Evolutionary conservation across 2,113 vertebrate species (phyloP).

Genomic region (Lophochroa leadbeateri): DNA sequence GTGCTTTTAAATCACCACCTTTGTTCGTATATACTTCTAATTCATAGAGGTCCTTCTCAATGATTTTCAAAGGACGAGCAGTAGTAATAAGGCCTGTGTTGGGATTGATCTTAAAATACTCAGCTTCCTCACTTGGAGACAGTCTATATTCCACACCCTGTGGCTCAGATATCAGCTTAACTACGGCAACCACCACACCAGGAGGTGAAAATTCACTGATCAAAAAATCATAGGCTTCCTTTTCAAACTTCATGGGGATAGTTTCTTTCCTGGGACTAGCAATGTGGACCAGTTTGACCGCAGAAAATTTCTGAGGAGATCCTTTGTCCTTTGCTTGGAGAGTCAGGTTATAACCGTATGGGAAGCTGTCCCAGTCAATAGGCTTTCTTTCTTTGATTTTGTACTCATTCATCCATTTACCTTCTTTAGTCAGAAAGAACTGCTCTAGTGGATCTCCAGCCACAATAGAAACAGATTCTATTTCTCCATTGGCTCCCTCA

Average conservation of each 20-base stretch:
- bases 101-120: constrained; percentile 88
- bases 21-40: constrained; percentile 82
- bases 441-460: constrained; percentile 85
- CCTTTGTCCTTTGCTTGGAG: constrained; percentile 94
- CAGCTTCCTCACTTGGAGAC: constrained; percentile 79
- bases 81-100: constrained; percentile 90
- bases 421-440: constrained; percentile 84
- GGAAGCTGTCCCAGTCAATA: constrained; percentile 84
- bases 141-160: constrained; percentile 86
- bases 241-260: constrained; percentile 81
- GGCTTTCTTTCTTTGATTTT: constrained; percentile 84
- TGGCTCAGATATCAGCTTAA: constrained; percentile 85
- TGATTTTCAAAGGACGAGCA: constrained; percentile 79
- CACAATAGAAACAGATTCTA: constrained; percentile 88
- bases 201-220: constrained; percentile 95
- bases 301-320: constrained; percentile 87
- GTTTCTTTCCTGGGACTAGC: constrained; percentile 73
- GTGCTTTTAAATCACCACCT: constrained; percentile 80
- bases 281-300: constrained; percentile 79
- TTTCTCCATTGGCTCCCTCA: constrained; percentile 91
- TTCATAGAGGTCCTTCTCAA: constrained; percentile 83
- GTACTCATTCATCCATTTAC: constrained; percentile 84
- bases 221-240: constrained; percentile 82
- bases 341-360: constrained; percentile 88
- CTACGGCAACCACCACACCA: constrained; percentile 82